phyloP scores from a whole-genome alignment of 2,888 invertebrate species.

The Adelphocoris suturalis region DNA sequence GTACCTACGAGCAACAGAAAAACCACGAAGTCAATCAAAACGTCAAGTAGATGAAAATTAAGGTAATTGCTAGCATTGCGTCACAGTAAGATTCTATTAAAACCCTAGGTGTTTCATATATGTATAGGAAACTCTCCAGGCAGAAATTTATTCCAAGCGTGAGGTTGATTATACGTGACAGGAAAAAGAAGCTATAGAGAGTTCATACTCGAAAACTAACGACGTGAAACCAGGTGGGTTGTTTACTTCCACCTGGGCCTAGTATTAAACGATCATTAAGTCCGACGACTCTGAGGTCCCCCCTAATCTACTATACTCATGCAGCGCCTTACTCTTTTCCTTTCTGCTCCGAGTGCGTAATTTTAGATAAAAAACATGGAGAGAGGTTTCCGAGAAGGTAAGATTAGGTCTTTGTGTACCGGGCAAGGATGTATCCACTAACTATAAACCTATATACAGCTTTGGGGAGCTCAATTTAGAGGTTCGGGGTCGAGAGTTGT shows the following conservation, averaged over 20 bases:
- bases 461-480: slow-evolving; percentile 3
- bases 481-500: not conserved
- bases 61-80: not conserved
- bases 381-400: slow-evolving; percentile 10
- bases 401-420: slow-evolving; percentile 43
- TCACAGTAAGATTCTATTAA: not conserved
- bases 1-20: not conserved
- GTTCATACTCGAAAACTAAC: slow-evolving; percentile 45
- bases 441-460: slow-evolving; percentile 43
- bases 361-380: slow-evolving; percentile 7
- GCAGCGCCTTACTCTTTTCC: slow-evolving; percentile 50
- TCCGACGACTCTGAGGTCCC: slow-evolving; percentile 38
- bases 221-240: slow-evolving; percentile 53
- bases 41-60: not conserved
- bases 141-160: slow-evolving; percentile 45
- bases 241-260: slow-evolving; percentile 58
- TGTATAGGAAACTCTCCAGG: not conserved
- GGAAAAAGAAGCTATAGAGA: slow-evolving; percentile 24
- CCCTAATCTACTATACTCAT: slow-evolving; percentile 41
- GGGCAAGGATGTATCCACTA: slow-evolving; percentile 14
- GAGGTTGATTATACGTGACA: slow-evolving; percentile 53
- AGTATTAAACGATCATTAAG: slow-evolving; percentile 58
- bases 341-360: slow-evolving; percentile 39
- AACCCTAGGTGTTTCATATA: slow-evolving; percentile 8
- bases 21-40: slow-evolving; percentile 31